Evolutionary conservation across 2,113 vertebrate genomes (phyloP), one percentile per base, ranked within the genome.

Genomic region (Tetraodon nigroviridis): DNA sequence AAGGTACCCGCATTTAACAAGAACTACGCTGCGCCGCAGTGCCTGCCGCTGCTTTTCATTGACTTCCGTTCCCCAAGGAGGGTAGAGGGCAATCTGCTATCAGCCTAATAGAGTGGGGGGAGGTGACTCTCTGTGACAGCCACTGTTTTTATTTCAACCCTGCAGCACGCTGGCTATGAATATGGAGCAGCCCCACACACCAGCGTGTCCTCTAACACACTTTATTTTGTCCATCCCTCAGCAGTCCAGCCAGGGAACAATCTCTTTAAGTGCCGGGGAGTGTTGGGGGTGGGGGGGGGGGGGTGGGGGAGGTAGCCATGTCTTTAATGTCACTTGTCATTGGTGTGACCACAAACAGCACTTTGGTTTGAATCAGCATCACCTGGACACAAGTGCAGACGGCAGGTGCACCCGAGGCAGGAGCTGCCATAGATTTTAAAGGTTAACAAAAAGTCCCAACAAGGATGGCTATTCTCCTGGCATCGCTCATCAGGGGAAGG

Each of bases 241-340:
- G 65, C 68, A 54, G 64, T 79, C 64, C 67, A 74, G 63, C 67
- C 61, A 4, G 44, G 14, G 17, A 1, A 20, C 80, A 87, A 89
- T 90, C 75, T 84, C 58, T 83, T 74, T 82, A 84, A 89, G 71
- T 90, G 87, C 79, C 56, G 22, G 22, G 22, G 22, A 24, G 22
- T 24, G 22, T 24, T 24, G 22, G 22, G 22, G 22, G 22, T 2
- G 2, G 22, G 22, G 45, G 69, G 50, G 45, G 66, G 56, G 59
- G 69, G 19, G 2, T 2, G 22, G 45, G 69, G 50, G 45, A 64
- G 56, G 59, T 67, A 19, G 18, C 55, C 70, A 71, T 41, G n/a
- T 65, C 55, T 69, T 29, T 81, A 82, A 86, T 29, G 68, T 81
- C 82, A 79, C 75, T 87, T 87, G 78, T 84, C 83, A 84, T 84